A percentile compares a stretch with the other conserved stretches of the same genome.
Conservation (phyloP, 2,113 vertebrate species). For the Furnarius figulus region DNA sequence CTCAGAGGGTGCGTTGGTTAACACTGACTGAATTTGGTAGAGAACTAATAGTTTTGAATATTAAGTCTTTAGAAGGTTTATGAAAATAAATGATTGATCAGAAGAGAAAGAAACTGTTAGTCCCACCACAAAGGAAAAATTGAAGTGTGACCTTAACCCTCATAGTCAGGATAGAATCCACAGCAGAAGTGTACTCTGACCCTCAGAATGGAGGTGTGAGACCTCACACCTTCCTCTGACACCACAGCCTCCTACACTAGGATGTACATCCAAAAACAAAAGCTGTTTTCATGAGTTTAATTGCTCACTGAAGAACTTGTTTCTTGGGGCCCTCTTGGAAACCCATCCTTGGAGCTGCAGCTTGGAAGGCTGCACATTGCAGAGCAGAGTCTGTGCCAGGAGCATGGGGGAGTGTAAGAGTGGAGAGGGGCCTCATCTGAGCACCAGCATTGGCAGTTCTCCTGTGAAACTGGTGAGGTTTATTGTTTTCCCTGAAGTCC, state of each 20-base stretch:
- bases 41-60: neutral
- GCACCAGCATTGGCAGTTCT: neutral
- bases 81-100: neutral
- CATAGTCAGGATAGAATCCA: neutral
- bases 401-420: neutral
- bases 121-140: neutral
- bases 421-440: neutral
- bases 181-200: neutral
- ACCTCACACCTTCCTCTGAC: neutral
- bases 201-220: neutral
- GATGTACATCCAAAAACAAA: neutral
- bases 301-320: neutral
- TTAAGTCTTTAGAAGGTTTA: neutral
- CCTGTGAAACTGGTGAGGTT: neutral
- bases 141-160: neutral
- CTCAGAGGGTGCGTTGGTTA: neutral
- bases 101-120: neutral
- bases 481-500: neutral
- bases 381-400: neutral
- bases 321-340: neutral
- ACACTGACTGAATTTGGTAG: fast-evolving
- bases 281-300: neutral
- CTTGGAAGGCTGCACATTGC: neutral
- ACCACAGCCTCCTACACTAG: neutral
- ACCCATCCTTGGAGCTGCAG: neutral